phyloP scores from a whole-genome alignment of 1,140 invertebrate genomes.

The Lordiphosa stackelbergi region DNA sequence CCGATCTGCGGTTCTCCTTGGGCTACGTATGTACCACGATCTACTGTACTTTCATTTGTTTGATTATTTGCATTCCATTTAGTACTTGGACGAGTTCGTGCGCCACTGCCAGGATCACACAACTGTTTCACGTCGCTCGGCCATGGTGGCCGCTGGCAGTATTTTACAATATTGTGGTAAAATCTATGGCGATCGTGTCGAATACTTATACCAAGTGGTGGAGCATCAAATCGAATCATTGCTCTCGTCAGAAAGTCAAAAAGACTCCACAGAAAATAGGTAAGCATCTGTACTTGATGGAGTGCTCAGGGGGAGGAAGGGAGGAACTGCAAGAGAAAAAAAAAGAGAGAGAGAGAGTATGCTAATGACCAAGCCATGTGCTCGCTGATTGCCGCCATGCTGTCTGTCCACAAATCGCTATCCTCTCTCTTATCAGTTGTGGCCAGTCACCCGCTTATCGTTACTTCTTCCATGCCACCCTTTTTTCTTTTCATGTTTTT shows the following conservation, averaged over 20 bases:
- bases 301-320: neutral
- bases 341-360: neutral
- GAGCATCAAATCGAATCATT: constrained; percentile 44
- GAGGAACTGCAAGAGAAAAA: neutral
- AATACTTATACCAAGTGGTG: constrained; percentile 42
- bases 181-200: constrained; percentile 55
- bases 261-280: constrained; percentile 23
- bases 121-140: constrained; percentile 28
- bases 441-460: neutral
- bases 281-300: constrained; percentile 16
- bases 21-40: constrained; percentile 50
- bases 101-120: neutral
- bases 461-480: constrained; percentile 20
- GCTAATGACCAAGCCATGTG: constrained; percentile 16
- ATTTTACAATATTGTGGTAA: constrained; percentile 44
- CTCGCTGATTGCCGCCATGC: constrained; percentile 27
- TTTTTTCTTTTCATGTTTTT: constrained; percentile 21
- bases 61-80: neutral
- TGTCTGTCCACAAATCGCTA: constrained; percentile 22
- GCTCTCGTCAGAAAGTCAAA: constrained; percentile 26
- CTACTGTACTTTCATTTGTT: neutral
- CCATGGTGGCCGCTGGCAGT: constrained; percentile 35
- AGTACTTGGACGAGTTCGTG: constrained; percentile 50
- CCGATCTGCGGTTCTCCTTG: constrained; percentile 55
- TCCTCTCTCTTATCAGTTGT: constrained; percentile 26